Evolutionary conservation across 2,888 invertebrate genomes (phyloP).

Genomic region (Drosophila glabriapex): DNA sequence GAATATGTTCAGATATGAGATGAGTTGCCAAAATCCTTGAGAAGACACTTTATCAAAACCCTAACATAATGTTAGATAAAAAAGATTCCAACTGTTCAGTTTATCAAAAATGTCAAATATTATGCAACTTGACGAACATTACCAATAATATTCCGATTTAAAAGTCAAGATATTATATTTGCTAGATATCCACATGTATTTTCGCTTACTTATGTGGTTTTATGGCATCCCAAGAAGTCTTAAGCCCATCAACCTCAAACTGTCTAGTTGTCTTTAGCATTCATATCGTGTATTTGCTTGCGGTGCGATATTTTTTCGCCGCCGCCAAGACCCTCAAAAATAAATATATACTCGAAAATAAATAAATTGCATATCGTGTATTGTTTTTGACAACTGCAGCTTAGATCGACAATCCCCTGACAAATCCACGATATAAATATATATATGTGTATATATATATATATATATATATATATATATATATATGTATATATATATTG

Average conservation of each 20-base stretch:
- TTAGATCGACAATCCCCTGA: conserved; percentile 24
- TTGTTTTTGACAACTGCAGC: conserved; percentile 33
- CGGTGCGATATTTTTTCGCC: neutral
- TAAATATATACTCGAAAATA: conserved; percentile 3
- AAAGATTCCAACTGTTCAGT: neutral
- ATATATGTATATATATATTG: neutral
- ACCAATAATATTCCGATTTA: neutral
- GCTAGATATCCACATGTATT: neutral
- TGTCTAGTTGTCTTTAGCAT: conserved; percentile 42
- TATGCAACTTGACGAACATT: neutral
- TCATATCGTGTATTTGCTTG: conserved; percentile 29
- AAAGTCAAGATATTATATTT: neutral
- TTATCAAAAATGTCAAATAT: neutral
- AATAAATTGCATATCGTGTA: neutral
- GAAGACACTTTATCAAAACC: neutral
- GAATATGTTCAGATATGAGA: neutral
- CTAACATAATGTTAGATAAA: neutral
- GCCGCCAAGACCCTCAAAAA: neutral
- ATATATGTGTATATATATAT: neutral
- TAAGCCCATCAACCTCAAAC: conserved; percentile 65
- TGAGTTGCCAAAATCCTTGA: neutral
- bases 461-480: neutral
- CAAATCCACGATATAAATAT: conserved; percentile 29
- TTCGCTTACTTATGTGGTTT: conserved; percentile 10
- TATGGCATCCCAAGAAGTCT: conserved; percentile 37